Conservation (phyloP, 2,113 vertebrate genomes). For the Cervus canadensis region DNA sequence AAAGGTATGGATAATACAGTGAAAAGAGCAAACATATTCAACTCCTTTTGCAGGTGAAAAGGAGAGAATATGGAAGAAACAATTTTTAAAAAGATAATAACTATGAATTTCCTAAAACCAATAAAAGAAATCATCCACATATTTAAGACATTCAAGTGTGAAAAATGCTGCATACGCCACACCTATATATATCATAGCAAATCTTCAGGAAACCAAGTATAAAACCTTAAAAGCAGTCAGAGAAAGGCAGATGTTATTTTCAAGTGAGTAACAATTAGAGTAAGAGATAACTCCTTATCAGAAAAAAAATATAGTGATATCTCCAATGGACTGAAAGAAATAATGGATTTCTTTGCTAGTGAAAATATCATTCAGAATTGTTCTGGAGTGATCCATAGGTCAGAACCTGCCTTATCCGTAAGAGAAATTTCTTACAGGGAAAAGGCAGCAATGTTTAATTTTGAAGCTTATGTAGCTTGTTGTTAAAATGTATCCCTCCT, state of each 20-base stretch:
- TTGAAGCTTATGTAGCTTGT: neutral
- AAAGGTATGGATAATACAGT: neutral
- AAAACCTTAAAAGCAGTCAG: neutral
- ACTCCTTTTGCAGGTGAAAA: neutral
- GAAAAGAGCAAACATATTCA: neutral
- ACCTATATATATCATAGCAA: neutral
- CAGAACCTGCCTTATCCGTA: neutral
- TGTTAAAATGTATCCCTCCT: neutral
- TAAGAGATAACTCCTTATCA: neutral
- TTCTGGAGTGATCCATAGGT: neutral
- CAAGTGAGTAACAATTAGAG: neutral
- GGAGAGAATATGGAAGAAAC: neutral
- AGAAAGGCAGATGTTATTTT: neutral
- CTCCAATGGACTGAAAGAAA: neutral
- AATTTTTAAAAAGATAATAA: neutral
- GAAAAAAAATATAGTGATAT: neutral
- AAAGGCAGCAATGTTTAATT: neutral
- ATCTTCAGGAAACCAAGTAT: neutral
- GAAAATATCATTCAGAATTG: neutral
- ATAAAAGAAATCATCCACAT: neutral
- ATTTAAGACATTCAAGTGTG: neutral
- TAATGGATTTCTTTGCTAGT: neutral
- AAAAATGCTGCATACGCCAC: neutral
- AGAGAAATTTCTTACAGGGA: neutral
- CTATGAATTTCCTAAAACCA: neutral